These are phyloP conservation scores for Anoplophora glabripennis DNA, from an alignment of 1,140 invertebrate species.

Conservation along the genomic window DNA sequence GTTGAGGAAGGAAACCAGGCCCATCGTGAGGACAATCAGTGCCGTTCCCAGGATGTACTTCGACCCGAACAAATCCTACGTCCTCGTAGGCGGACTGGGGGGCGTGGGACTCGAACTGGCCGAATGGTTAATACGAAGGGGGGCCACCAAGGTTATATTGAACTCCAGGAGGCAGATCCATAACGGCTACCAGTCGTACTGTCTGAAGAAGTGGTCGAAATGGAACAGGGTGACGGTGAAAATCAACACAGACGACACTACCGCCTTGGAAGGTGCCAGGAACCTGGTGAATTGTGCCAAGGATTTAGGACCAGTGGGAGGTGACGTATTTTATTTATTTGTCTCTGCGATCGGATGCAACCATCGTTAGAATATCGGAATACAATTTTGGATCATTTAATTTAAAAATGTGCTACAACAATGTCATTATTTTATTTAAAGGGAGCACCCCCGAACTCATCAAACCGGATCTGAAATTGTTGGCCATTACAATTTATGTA, in stretches of 20 bases:
- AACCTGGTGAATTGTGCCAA: slow-evolving; percentile 68
- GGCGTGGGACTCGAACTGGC: slow-evolving; percentile 93
- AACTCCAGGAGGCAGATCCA: slow-evolving; percentile 83
- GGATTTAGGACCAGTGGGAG: slow-evolving; percentile 77
- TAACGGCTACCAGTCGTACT: slow-evolving; percentile 82
- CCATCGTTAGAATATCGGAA: not conserved
- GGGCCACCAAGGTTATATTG: slow-evolving; percentile 80
- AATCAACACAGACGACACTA: slow-evolving; percentile 67
- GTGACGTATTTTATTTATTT: slow-evolving; percentile 42
- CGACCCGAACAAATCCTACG: slow-evolving; percentile 80
- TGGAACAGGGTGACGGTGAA: slow-evolving; percentile 63
- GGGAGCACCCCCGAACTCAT: too few relatives aligned
- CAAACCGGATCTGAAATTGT: too few relatives aligned
- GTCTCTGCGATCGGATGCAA: too few relatives aligned
- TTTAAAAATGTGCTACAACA: not conserved
- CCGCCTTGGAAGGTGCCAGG: slow-evolving; percentile 64
- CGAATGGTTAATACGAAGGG: slow-evolving; percentile 83
- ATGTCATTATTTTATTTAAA: not conserved
- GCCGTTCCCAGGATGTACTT: slow-evolving; percentile 85
- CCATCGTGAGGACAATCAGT: slow-evolving; percentile 58
- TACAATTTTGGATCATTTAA: not conserved
- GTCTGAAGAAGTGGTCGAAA: slow-evolving; percentile 70
- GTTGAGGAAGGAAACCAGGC: slow-evolving; percentile 67
- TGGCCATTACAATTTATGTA: not conserved
- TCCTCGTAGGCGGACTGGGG: slow-evolving; percentile 86